Conservation (phyloP, 2,797 vertebrate genomes). For the Anguilla pacifica region DNA sequence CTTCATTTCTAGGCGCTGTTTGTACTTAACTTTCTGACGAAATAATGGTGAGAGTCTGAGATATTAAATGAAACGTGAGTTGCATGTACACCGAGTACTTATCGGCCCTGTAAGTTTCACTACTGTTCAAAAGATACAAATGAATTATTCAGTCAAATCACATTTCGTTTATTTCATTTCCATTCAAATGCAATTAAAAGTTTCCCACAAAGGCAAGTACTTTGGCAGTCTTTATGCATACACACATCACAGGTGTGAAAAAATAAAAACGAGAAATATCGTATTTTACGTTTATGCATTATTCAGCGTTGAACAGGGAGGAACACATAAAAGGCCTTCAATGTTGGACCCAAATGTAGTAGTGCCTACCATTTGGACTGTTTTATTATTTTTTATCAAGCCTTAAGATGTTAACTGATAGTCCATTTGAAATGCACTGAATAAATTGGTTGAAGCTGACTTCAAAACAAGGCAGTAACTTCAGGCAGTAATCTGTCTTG, state of each 20-base stretch:
- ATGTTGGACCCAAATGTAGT: background rate
- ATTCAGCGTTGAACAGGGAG: background rate
- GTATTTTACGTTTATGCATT: background rate
- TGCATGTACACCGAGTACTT: background rate
- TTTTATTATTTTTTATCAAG: background rate
- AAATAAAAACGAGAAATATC: background rate
- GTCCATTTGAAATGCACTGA: background rate
- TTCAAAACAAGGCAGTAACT: background rate
- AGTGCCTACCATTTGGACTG: background rate
- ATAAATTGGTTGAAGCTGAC: background rate
- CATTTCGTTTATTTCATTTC: background rate
- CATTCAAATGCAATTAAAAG: conserved; percentile 8
- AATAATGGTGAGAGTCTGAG: background rate
- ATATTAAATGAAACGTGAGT: background rate
- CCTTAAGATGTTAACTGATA: background rate
- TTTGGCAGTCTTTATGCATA: background rate
- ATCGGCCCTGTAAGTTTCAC: background rate
- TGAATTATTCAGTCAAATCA: background rate
- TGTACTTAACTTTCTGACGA: background rate
- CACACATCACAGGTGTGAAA: background rate
- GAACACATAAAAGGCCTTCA: background rate
- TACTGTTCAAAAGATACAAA: background rate
- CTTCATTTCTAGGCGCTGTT: background rate
- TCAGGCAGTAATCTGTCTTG: background rate
- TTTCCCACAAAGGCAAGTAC: background rate